phyloP scores from a whole-genome alignment of 2,888 invertebrate species.

The Lycocerus yunnanus region DNA sequence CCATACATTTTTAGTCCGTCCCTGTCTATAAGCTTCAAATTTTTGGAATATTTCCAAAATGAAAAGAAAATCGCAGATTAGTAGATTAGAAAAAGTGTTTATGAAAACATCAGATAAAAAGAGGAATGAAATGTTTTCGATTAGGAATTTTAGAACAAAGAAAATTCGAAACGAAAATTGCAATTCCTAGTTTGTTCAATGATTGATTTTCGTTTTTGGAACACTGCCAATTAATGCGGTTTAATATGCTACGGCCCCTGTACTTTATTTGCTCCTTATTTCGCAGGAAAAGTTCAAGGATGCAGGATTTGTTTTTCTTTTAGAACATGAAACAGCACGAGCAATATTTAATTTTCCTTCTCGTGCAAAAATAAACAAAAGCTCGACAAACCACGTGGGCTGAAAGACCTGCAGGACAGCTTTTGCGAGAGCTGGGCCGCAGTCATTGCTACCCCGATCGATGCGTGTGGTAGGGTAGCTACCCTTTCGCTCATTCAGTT shows the following conservation, averaged over 20 bases:
- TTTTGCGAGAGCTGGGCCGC: slow-evolving; percentile 44
- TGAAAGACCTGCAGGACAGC: slow-evolving; percentile 38
- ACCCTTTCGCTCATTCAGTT: slow-evolving; percentile 48
- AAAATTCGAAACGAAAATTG: background rate
- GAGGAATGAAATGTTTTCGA: too few species aligned
- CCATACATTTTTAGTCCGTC: too few species aligned
- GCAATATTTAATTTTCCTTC: background rate
- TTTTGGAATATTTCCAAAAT: too few species aligned
- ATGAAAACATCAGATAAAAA: too few species aligned
- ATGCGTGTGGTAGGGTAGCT: slow-evolving; percentile 45
- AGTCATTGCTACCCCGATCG: slow-evolving; percentile 47
- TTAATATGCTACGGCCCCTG: background rate
- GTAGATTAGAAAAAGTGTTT: too few species aligned
- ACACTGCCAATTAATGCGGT: background rate
- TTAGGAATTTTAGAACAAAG: background rate
- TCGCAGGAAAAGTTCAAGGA: background rate
- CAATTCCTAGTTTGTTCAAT: background rate
- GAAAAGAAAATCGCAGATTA: too few species aligned
- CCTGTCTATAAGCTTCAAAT: too few species aligned
- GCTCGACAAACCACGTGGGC: slow-evolving; percentile 20
- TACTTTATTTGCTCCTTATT: background rate
- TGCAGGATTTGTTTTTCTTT: background rate
- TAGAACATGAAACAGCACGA: background rate
- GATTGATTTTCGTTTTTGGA: background rate
- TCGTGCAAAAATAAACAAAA: background rate